These are phyloP conservation scores for Sminthurides bifidus DNA, from an alignment of 1,140 invertebrate species.

Conservation along the genomic window DNA sequence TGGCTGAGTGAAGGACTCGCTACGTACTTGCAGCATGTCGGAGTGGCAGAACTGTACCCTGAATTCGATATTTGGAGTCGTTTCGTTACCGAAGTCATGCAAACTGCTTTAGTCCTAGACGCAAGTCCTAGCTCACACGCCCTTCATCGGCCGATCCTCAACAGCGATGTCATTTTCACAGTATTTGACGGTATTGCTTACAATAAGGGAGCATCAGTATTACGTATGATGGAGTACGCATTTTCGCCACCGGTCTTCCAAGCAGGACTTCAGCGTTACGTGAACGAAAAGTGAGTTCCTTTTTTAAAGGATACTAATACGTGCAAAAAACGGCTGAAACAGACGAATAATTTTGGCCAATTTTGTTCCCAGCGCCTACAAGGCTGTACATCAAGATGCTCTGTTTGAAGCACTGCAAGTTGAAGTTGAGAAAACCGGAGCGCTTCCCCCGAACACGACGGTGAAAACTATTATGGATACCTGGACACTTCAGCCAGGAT, in stretches of 20 bases:
- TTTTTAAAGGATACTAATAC: not conserved
- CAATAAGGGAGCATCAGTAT: constrained; percentile 9
- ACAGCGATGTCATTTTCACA: not conserved
- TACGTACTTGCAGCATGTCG: constrained; percentile 1
- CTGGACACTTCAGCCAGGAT: constrained; percentile 55
- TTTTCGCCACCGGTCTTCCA: constrained; percentile 9
- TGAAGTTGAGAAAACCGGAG: constrained; percentile 35
- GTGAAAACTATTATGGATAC: constrained; percentile 62
- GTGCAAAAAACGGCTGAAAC: too few relatives aligned
- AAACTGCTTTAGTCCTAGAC: constrained; percentile 5
- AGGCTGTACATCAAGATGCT: constrained; percentile 54
- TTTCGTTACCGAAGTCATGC: constrained; percentile 4
- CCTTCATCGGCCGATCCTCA: not conserved
- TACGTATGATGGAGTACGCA: constrained; percentile 13
- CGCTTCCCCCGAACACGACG: constrained; percentile 12
- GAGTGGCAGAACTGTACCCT: constrained; percentile 3
- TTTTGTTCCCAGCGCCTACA: constrained; percentile 42
- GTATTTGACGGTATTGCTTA: constrained; percentile 10
- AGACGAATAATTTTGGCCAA: not conserved
- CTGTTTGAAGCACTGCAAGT: constrained; percentile 53
- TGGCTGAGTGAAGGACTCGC: constrained; percentile 15
- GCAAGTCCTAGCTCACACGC: not conserved
- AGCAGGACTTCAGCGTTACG: constrained; percentile 1
- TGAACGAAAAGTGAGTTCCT: not conserved
- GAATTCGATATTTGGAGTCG: constrained; percentile 9